Conservation (phyloP, 2,888 invertebrate genomes). For the Aphidoletes aphidimyza region DNA sequence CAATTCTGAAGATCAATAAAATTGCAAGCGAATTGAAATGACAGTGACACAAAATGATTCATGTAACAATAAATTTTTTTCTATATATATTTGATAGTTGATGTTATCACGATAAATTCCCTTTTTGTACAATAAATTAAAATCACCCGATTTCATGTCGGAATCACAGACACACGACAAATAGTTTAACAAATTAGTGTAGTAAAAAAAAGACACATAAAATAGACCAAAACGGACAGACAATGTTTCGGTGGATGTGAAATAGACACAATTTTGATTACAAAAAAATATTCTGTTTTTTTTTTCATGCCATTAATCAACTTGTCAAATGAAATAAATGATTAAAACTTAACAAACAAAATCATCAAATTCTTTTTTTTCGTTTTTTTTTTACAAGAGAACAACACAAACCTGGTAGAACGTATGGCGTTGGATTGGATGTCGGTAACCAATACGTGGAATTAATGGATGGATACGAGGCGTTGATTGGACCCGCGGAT, state of each 20-base stretch:
- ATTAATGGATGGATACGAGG: slow-evolving; percentile 79
- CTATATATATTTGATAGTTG: not conserved
- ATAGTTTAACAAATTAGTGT: slow-evolving; percentile 10
- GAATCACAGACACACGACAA: not conserved
- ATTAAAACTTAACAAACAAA: slow-evolving; percentile 45
- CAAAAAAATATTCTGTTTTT: not conserved
- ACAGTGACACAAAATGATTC: too few relatives aligned
- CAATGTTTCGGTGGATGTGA: slow-evolving; percentile 26
- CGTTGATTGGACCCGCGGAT: slow-evolving; percentile 55
- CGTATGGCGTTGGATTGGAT: slow-evolving; percentile 81
- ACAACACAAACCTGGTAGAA: slow-evolving; percentile 77
- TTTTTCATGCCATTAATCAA: slow-evolving; percentile 39
- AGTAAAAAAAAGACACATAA: not conserved
- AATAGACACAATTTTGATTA: not conserved
- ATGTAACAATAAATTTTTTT: not conserved
- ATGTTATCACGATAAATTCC: not conserved
- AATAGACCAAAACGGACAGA: slow-evolving; percentile 14
- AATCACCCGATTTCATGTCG: not conserved
- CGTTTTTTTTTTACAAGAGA: slow-evolving; percentile 60
- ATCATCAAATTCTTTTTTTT: not conserved
- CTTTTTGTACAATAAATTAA: too few relatives aligned
- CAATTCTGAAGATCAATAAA: slow-evolving; percentile 35
- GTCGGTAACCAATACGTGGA: slow-evolving; percentile 87
- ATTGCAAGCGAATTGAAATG: not conserved
- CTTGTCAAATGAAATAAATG: not conserved